A percentile compares a stretch with the other conserved stretches of the same genome.
Evolutionary conservation across 2,888 invertebrate species (phyloP).

Genomic region (Xiphydria camelus): DNA sequence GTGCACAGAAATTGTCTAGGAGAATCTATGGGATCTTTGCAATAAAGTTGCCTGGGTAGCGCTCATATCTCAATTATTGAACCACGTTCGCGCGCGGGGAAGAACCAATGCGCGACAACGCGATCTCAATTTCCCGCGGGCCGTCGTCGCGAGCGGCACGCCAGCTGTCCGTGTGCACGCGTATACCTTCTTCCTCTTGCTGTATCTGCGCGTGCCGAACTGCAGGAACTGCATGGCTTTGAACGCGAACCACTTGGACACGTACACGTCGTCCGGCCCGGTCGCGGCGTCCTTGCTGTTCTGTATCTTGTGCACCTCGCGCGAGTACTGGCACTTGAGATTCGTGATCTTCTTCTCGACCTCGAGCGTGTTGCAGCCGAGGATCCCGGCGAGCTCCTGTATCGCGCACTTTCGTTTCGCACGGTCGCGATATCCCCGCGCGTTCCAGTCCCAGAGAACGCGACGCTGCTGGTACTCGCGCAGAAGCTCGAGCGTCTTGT

Average conservation of each 20-base stretch:
- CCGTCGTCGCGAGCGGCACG: too few relatives aligned
- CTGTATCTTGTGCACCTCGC: constrained; percentile 44
- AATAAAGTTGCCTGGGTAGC: too few relatives aligned
- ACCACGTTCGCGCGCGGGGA: too few relatives aligned
- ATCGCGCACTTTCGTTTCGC: constrained; percentile 40
- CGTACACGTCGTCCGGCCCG: constrained; percentile 40
- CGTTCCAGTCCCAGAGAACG: constrained; percentile 45
- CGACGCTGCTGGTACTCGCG: constrained; percentile 41
- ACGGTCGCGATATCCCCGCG: constrained; percentile 40
- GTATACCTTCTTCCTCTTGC: constrained; percentile 30
- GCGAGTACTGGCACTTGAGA: constrained; percentile 43
- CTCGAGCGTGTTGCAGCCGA: constrained; percentile 41
- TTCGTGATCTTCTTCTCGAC: constrained; percentile 45
- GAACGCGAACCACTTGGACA: constrained; percentile 47
- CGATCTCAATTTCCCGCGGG: too few relatives aligned
- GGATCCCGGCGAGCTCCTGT: constrained; percentile 41
- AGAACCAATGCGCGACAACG: too few relatives aligned
- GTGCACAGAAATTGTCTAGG: too few relatives aligned
- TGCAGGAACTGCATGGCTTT: constrained; percentile 45
- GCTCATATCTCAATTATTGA: too few relatives aligned
- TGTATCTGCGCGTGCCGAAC: constrained; percentile 41
- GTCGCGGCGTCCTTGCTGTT: constrained; percentile 38
- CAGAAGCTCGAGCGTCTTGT: constrained; percentile 40
- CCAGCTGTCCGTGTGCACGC: neutral
- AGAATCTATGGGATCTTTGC: too few relatives aligned